A percentile compares a stretch with the other conserved stretches of the same genome.
Evolutionary conservation across 2,113 vertebrate species (phyloP).

Genomic region (Cygnus buccinator): DNA sequence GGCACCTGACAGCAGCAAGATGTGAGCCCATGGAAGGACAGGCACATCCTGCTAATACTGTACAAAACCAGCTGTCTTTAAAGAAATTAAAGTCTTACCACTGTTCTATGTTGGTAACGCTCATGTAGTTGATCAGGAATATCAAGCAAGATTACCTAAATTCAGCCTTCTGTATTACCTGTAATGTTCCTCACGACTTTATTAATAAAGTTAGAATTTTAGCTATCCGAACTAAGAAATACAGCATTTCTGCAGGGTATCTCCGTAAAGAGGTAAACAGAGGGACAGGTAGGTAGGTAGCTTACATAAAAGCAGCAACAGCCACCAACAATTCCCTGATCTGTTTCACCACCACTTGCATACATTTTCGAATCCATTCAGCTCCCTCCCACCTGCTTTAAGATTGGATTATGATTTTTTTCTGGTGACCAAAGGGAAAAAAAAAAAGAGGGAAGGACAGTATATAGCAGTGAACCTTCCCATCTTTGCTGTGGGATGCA

Average conservation of each 20-base stretch:
- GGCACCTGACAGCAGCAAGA: neutral
- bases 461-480: fast-evolving
- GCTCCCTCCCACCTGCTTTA: neutral
- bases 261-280: neutral
- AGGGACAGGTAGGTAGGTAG: too few relatives aligned
- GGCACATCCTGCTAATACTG: neutral
- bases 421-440: too few relatives aligned
- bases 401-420: too few relatives aligned
- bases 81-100: neutral
- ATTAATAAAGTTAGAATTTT: neutral
- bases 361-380: neutral
- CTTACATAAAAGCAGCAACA: neutral
- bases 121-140: neutral
- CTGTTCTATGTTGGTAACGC: neutral
- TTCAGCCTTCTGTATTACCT: neutral
- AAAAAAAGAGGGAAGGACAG: neutral
- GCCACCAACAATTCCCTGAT: neutral
- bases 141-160: neutral
- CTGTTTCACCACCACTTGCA: neutral
- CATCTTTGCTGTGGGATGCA: fast-evolving
- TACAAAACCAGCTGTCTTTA: neutral
- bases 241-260: neutral
- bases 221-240: neutral
- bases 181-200: neutral
- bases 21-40: neutral